Conservation (phyloP, 2,888 invertebrate species). For the Tanypteryx hageni region DNA sequence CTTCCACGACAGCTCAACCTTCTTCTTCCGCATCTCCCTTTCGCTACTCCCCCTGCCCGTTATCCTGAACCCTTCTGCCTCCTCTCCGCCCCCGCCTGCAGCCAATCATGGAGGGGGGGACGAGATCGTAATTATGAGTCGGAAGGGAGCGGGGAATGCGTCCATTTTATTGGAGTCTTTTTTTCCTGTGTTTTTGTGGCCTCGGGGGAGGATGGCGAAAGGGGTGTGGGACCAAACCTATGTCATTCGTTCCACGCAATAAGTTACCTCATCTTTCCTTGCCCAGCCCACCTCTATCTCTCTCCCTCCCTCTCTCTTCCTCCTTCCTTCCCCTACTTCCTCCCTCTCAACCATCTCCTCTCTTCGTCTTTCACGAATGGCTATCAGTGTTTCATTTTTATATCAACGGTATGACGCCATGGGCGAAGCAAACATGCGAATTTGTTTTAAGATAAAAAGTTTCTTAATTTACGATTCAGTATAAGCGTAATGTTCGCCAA, state of each 20-base stretch:
- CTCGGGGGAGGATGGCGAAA: constrained; percentile 25
- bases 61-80: not conserved
- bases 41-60: not conserved
- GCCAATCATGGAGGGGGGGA: not conserved
- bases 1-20: not conserved
- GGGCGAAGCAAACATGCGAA: no score
- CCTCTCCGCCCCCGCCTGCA: not conserved
- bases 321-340: not conserved
- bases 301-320: not conserved
- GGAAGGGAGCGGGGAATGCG: constrained; percentile 47
- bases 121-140: constrained; percentile 54
- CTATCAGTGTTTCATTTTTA: no score
- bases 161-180: constrained; percentile 33
- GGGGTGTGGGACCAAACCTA: constrained; percentile 55
- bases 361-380: not conserved
- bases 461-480: no score
- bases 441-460: no score
- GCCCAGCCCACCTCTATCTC: not conserved
- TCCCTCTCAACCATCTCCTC: no score
- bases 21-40: not conserved
- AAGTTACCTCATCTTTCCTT: constrained; percentile 53
- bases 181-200: not conserved
- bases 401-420: no score
- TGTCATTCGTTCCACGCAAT: constrained; percentile 62
- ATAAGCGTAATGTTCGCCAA: no score